Conservation (phyloP, 1,140 invertebrate species). For the Cotesia typhae region DNA sequence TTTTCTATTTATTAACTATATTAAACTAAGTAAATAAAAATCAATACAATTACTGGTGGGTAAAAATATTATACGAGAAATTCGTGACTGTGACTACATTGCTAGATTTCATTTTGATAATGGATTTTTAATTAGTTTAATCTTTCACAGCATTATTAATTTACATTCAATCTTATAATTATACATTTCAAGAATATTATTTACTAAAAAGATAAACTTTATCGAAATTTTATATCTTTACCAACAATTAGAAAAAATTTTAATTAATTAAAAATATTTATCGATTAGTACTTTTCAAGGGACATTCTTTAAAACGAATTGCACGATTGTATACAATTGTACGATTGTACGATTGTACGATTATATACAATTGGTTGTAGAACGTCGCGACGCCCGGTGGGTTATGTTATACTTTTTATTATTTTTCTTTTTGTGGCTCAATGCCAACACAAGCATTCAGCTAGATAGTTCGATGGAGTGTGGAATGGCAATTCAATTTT, state of each 20-base stretch:
- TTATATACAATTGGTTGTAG: conserved; percentile 9
- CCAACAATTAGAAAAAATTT: conserved; percentile 45
- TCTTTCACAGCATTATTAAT: too few species aligned
- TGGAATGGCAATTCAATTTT: conserved; percentile 54
- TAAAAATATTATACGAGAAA: too few species aligned
- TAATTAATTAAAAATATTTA: conserved; percentile 57
- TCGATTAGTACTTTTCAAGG: conserved; percentile 49
- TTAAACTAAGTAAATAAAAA: too few species aligned
- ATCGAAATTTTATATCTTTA: too few species aligned
- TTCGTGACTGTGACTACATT: background rate
- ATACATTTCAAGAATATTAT: too few species aligned
- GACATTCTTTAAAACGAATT: conserved; percentile 21
- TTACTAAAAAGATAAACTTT: too few species aligned
- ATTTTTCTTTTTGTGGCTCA: conserved; percentile 48
- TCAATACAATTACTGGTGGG: too few species aligned
- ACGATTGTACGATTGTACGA: too few species aligned
- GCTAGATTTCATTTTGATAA: conserved; percentile 26
- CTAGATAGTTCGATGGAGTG: conserved; percentile 30
- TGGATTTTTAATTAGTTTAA: too few species aligned
- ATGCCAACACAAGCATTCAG: conserved; percentile 52
- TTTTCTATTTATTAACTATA: too few species aligned
- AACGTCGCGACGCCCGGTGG: conserved; percentile 36
- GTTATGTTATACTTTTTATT: conserved; percentile 44
- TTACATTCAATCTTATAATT: too few species aligned
- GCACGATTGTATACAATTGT: background rate